These are phyloP conservation scores for Petrolisthes cinctipes DNA, from an alignment of 2,888 invertebrate genomes.

Conservation along the genomic window DNA sequence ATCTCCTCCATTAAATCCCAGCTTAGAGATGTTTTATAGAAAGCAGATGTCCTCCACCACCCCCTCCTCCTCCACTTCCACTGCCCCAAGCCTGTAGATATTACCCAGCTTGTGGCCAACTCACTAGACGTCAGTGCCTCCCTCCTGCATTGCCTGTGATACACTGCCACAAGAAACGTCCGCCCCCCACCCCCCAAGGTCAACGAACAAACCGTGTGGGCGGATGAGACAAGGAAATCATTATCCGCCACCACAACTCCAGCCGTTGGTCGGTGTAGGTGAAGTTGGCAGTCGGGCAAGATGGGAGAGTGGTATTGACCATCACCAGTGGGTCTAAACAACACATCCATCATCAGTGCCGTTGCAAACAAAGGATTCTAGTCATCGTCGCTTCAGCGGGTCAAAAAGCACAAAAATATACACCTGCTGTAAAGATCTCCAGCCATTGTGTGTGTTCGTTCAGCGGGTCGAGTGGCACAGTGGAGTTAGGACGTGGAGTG, in stretches of 20 bases:
- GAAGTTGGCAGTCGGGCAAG: no score
- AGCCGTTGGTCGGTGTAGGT: no score
- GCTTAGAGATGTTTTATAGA: not conserved
- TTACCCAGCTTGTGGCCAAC: not conserved
- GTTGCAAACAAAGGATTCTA: not conserved
- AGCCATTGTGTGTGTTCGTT: slow-evolving; percentile 1
- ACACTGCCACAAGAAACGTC: not conserved
- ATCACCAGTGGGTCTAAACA: no score
- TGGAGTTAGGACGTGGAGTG: not conserved
- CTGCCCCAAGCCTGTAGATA: no score
- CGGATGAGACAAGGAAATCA: no score
- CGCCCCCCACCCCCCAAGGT: not conserved
- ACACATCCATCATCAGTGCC: not conserved
- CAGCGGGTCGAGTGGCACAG: not conserved
- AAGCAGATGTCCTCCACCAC: not conserved
- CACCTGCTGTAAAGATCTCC: not conserved
- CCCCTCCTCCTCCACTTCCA: not conserved
- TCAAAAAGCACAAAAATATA: not conserved
- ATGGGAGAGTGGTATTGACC: no score
- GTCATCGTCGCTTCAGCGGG: not conserved
- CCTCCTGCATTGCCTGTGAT: not conserved
- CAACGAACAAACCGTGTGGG: not conserved
- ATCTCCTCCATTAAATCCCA: not conserved
- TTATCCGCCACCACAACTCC: no score
- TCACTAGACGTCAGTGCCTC: not conserved